Evolutionary conservation across 53 echinoderm and acorn worm species (phyloP), one percentile per base, ranked within the genome.

Genomic region (Actinopyga echinites): DNA sequence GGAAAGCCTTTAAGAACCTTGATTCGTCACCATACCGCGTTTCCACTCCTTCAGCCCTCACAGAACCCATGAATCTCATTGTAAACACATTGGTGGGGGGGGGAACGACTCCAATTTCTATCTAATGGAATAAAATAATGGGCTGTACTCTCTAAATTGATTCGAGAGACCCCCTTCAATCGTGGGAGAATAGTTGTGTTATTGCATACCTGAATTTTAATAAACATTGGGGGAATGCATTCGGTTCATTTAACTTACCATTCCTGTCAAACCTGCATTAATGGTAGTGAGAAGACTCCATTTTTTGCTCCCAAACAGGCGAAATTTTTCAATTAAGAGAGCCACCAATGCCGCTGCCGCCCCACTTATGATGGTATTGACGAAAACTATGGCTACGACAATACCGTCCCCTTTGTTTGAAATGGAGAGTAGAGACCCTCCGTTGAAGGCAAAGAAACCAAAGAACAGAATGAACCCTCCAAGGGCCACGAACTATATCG

Each of bases 361-460:
- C 6, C 93, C 95, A 8, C 91, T 80, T 34, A 95, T 69, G 66
- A 93, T 93, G 83, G 95, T 95, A 79, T 93, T 95, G 26, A 93
- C 93, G 43, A 95, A 84, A 31, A 93, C 86, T 22, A 86, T 37
- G 15, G 91, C 89, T 7, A 92, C 93, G 9, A 82, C 87, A 13
- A 65, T 57, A 6, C 93, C 95, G 57, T 95, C 95, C 6, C 93
- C 93, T 17, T 83, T 78, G 33, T 74, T 57, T 0, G 95, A 95
- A 62, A 95, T 95, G 42, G 88, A 75, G 10, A 84, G 91, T 64
- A 93, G 93, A 23, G 93, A 95, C 19, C 95, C 95, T 17, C 93
- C 93, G 61, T 95, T 95, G 91, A 91, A 95, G 30, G 93, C 91
- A 54, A 91, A 87, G 95, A 93, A 95, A 22, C 95, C 93, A 44